phyloP scores from a whole-genome alignment of 1,140 invertebrate species.

The Euura lappo region DNA sequence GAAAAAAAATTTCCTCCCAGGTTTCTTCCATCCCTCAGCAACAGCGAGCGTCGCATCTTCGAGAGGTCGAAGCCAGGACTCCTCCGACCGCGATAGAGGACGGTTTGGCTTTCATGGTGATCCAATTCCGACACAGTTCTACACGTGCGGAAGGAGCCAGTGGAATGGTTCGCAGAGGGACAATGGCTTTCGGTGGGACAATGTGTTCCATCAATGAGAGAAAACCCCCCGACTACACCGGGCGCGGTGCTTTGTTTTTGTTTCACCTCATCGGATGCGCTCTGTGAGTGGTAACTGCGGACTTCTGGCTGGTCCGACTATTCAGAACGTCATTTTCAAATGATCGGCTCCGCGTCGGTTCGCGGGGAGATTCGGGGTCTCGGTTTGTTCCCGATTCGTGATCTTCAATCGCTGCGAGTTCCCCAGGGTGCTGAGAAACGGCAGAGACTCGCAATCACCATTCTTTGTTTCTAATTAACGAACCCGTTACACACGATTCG shows the following conservation, averaged over 20 bases:
- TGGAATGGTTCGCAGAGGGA: background rate
- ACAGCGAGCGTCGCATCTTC: too few species aligned
- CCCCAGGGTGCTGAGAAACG: background rate
- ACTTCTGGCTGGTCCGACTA: background rate
- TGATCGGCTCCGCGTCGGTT: too few species aligned
- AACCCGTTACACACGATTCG: background rate
- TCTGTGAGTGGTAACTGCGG: background rate
- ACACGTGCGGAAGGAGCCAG: background rate
- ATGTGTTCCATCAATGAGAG: conserved; percentile 4
- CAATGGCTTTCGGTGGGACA: background rate
- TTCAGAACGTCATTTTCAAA: background rate
- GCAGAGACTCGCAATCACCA: background rate
- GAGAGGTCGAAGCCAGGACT: too few species aligned
- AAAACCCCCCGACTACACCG: background rate
- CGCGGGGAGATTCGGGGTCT: too few species aligned
- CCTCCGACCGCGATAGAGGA: too few species aligned
- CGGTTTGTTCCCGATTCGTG: too few species aligned
- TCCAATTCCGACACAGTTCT: background rate
- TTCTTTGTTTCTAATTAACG: background rate
- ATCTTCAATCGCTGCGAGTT: too few species aligned
- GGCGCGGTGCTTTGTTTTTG: background rate
- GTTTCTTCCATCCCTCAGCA: too few species aligned
- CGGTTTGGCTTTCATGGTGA: too few species aligned
- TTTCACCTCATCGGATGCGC: background rate
- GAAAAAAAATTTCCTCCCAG: too few species aligned